Percentiles rank a stretch among this genome's conserved stretches.
These are phyloP conservation scores for Eristalis tenax DNA, from an alignment of 2,888 invertebrate genomes.

Conservation along the genomic window DNA sequence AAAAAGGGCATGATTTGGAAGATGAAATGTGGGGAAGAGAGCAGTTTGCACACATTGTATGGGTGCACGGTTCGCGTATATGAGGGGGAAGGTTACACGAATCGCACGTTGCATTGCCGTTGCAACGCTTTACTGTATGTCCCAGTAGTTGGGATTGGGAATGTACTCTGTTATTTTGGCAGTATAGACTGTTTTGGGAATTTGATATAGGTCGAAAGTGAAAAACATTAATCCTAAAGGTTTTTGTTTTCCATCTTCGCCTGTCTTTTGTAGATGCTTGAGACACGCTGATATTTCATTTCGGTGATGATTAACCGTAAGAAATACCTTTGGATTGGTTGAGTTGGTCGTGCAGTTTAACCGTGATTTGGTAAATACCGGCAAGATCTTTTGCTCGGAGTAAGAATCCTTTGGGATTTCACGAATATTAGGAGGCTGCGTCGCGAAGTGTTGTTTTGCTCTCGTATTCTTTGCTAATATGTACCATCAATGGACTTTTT, in stretches of 20 bases:
- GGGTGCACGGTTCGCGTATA: constrained; percentile 3
- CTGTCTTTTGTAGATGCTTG: neutral
- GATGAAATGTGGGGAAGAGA: neutral
- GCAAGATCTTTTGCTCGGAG: constrained; percentile 1
- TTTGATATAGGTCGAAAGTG: constrained; percentile 6
- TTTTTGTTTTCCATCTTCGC: neutral
- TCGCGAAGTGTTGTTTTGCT: neutral
- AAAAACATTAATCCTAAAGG: constrained; percentile 2
- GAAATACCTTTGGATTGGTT: neutral
- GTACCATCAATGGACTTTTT: neutral
- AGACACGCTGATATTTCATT: constrained; percentile 4
- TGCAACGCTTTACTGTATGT: no score
- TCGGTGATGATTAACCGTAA: constrained; percentile 5
- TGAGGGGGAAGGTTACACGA: no score
- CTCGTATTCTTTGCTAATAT: neutral
- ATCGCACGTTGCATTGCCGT: no score
- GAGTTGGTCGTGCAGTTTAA: neutral
- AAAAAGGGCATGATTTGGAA: neutral
- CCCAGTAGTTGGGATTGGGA: constrained; percentile 17
- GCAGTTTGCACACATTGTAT: neutral
- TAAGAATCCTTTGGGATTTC: neutral
- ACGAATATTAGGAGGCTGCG: neutral
- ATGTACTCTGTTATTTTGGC: no score
- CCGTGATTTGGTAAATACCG: neutral
- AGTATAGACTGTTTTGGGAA: neutral